Evolutionary conservation across 2,797 vertebrate genomes (phyloP), one percentile per base, ranked within the genome.

Genomic region (Petrocephalus sullivani): DNA sequence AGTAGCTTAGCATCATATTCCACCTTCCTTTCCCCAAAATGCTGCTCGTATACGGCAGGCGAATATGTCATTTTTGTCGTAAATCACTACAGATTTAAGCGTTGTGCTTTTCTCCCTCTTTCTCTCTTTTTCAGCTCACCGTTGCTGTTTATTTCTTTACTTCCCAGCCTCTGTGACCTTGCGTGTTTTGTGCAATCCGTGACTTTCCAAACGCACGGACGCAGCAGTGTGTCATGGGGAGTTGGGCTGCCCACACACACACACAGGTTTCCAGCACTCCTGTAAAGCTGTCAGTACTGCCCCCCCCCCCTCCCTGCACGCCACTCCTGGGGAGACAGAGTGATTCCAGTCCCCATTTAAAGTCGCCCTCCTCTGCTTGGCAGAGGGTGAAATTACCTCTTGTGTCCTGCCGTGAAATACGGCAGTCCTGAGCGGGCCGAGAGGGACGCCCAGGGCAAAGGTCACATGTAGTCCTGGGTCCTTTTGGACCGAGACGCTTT

Each of bases 361-460:
- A 92, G 92, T 87, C 91, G 91, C 93, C 92, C 93, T 93, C 93
- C 90, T 90, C 93, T 95, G 94, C 92, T 91, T 88, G 92, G 93
- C 95, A 93, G 94, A 96, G 95, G 94, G 93, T 95, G 94, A 95
- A 96, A 96, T 95, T 93, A 95, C 92, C 92, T 93, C 93, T 94
- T 92, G 94, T 93, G 91, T 92, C 94, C 93, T 92, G 93, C 92
- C 91, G 93, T 92, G 93, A 57, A 94, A 93, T 93, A 93, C 6
- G 67, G 67, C 12, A 4, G 33, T 33, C 67, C 67, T 41, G 37
- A 37, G 37, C 33, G 2, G 67, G 33, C 67, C 14, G 14, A 16
- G 33, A 16, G 14, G 33, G 14, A 37, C 28, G 14, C 67, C 67
- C 5, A 75, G 67, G 33, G 4, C 33, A 75, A 75, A 75, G 67